These are phyloP conservation scores for Drosophila bifasciata DNA, from an alignment of 1,140 invertebrate species.

Conservation along the genomic window DNA sequence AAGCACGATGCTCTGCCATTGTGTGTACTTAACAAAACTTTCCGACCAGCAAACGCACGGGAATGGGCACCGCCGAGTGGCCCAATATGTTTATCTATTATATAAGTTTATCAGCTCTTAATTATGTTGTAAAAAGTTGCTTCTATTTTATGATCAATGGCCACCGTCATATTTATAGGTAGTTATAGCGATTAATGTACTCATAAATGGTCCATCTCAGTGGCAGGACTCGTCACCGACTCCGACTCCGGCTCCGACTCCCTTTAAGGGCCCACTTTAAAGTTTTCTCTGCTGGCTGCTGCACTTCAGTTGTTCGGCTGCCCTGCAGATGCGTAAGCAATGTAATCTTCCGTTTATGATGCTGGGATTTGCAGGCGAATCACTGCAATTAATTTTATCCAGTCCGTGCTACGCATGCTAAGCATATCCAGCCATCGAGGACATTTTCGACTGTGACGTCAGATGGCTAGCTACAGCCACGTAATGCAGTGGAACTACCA, in stretches of 20 bases:
- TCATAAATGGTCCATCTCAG: conserved; percentile 20
- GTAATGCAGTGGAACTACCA: background rate
- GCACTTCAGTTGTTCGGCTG: conserved; percentile 28
- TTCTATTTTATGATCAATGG: conserved; percentile 61
- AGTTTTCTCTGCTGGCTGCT: conserved; percentile 17
- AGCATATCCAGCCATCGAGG: conserved; percentile 21
- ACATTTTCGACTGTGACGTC: conserved; percentile 38
- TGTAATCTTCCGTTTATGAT: conserved; percentile 75
- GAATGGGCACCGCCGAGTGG: conserved; percentile 14
- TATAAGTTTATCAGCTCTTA: conserved; percentile 77
- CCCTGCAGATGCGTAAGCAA: conserved; percentile 30
- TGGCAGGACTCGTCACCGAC: conserved; percentile 8
- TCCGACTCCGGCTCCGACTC: too few species aligned
- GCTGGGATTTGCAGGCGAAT: conserved; percentile 68
- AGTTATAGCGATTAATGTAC: conserved; percentile 59
- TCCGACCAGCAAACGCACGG: conserved; percentile 21
- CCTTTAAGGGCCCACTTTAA: conserved; percentile 56
- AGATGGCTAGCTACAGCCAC: conserved; percentile 1
- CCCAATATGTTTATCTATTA: conserved; percentile 73
- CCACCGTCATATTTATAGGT: conserved; percentile 52
- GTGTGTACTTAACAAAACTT: conserved; percentile 59
- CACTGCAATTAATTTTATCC: conserved; percentile 73
- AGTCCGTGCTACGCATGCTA: conserved; percentile 66
- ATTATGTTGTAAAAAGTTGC: conserved; percentile 77
- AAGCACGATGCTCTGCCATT: conserved; percentile 32